Percentiles rank a stretch among this genome's conserved stretches.
phyloP scores from a whole-genome alignment of 1,140 invertebrate genomes.

The Drosophila ercepeae region DNA sequence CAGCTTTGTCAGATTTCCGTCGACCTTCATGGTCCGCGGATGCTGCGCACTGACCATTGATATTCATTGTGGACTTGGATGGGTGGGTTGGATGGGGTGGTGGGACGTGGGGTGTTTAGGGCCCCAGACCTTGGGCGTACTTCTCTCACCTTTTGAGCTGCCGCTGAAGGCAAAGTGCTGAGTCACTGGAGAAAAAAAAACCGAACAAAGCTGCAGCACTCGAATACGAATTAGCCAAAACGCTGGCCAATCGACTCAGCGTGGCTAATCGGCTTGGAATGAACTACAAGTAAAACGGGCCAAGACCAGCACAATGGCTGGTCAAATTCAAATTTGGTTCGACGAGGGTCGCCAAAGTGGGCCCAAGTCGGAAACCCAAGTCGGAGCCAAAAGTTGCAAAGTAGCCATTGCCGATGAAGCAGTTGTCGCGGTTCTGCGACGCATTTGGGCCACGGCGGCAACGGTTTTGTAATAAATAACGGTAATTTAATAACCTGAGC shows the following conservation, averaged over 20 bases:
- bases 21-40: constrained; percentile 19
- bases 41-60: constrained; percentile 13
- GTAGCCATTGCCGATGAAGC: constrained; percentile 1
- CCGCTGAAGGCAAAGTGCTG: constrained; percentile 34
- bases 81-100: background rate
- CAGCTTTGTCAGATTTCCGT: constrained; percentile 5
- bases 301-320: constrained; percentile 40
- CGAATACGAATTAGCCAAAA: constrained; percentile 59
- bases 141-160: constrained; percentile 40
- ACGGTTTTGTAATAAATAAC: constrained; percentile 81
- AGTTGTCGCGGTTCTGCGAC: constrained; percentile 54
- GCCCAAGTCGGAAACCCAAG: constrained; percentile 23
- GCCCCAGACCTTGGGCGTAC: constrained; percentile 19
- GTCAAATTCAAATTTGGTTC: constrained; percentile 60
- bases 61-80: constrained; percentile 13
- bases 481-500: constrained; percentile 76
- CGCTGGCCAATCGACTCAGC: constrained; percentile 56
- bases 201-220: constrained; percentile 15
- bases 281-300: constrained; percentile 54
- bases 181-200: constrained; percentile 40
- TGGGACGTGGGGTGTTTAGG: background rate
- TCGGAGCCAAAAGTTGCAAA: background rate
- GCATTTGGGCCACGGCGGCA: constrained; percentile 70
- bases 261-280: constrained; percentile 45
- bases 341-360: constrained; percentile 4